Conservation (phyloP, 2,113 vertebrate genomes). For the Prunella fulvescens region DNA sequence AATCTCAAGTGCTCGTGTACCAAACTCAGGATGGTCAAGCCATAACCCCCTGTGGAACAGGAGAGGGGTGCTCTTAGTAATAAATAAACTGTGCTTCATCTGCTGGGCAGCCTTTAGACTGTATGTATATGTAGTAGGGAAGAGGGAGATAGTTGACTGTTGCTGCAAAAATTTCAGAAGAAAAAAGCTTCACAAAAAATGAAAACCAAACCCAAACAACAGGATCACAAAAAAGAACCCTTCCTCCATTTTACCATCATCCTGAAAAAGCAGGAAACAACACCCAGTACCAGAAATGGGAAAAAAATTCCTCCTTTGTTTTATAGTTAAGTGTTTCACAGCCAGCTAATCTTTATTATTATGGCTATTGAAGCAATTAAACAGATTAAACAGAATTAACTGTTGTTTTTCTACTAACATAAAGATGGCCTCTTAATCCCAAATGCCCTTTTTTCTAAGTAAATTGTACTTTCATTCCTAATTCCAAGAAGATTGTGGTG, state of each 20-base stretch:
- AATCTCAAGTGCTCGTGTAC: neutral
- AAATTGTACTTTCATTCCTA: neutral
- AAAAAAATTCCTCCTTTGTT: neutral
- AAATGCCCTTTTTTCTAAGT: neutral
- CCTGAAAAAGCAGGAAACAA: neutral
- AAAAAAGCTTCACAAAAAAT: neutral
- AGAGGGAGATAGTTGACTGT: neutral
- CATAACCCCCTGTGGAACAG: neutral
- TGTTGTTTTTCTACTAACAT: constrained; percentile 31
- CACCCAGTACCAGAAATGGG: neutral
- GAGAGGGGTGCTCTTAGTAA: neutral
- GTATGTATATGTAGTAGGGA: neutral
- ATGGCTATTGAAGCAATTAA: constrained; percentile 38
- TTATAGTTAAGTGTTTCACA: constrained; percentile 36
- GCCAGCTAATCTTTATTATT: constrained; percentile 57
- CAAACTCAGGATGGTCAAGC: neutral
- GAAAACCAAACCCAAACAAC: neutral
- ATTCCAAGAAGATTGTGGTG: neutral
- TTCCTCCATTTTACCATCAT: neutral
- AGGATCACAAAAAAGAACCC: neutral
- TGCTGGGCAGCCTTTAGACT: neutral
- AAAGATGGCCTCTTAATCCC: constrained; percentile 50
- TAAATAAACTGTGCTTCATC: neutral
- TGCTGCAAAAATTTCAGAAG: neutral
- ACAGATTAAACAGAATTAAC: constrained; percentile 33